A percentile compares a stretch with the other conserved stretches of the same genome.
phyloP scores from a whole-genome alignment of 2,113 vertebrate genomes.

The Machaerirhynchus nigripectus region DNA sequence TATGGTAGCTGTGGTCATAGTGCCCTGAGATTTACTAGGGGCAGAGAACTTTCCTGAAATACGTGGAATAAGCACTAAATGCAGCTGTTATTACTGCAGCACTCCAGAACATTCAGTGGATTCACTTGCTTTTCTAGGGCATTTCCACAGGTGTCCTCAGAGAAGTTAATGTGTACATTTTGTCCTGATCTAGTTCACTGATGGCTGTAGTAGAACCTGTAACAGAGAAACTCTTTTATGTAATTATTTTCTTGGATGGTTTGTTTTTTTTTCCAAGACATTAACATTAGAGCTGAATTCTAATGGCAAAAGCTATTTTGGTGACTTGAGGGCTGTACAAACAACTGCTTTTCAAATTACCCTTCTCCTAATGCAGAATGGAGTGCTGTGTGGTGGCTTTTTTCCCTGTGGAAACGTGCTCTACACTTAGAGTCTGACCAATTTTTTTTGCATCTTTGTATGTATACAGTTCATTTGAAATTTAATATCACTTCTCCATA shows the following conservation, averaged over 20 bases:
- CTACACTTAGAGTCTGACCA: not conserved
- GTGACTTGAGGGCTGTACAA: not conserved
- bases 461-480: not conserved
- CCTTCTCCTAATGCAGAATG: not conserved
- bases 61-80: not conserved
- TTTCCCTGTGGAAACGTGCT: not conserved
- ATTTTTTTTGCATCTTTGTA: not conserved
- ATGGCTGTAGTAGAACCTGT: not conserved
- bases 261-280: not conserved
- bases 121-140: not conserved
- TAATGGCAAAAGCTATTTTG: constrained; percentile 3
- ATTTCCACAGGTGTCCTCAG: constrained; percentile 25
- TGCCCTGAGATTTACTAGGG: not conserved
- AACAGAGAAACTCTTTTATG: not conserved
- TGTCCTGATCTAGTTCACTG: not conserved
- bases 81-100: not conserved
- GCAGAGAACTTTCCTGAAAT: constrained; percentile 15
- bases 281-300: not conserved
- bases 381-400: not conserved
- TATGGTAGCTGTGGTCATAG: accelerated
- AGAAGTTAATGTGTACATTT: not conserved
- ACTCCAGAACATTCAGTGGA: not conserved
- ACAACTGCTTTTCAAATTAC: constrained; percentile 2
- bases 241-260: not conserved
- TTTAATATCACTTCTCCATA: not conserved